Percentiles rank a stretch among this genome's conserved stretches.
Conservation (phyloP, 2,113 vertebrate genomes). For the Mus pahari region DNA sequence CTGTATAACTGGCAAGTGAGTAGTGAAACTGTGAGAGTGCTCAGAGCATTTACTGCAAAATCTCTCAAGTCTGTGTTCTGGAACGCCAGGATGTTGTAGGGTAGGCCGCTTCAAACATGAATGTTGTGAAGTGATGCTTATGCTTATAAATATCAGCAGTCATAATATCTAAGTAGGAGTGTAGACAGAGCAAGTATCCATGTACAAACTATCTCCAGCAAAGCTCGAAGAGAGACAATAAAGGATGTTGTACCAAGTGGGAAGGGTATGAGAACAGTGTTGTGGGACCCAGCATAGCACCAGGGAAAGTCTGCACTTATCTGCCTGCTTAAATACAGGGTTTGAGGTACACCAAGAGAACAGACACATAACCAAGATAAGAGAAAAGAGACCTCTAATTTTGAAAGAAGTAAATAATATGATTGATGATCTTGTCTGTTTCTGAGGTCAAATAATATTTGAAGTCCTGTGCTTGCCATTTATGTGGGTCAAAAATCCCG, state of each 20-base stretch:
- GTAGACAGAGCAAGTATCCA: background rate
- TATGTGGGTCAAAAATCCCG: background rate
- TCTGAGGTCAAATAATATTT: background rate
- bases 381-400: accelerated
- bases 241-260: accelerated
- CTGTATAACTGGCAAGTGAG: background rate
- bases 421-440: background rate
- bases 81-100: background rate
- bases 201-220: background rate
- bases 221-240: background rate
- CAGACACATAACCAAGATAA: background rate
- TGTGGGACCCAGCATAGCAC: background rate
- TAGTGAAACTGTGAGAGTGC: background rate
- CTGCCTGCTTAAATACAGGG: background rate
- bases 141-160: background rate
- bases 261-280: background rate
- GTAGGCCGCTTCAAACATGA: background rate
- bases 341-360: background rate
- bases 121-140: background rate
- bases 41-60: background rate
- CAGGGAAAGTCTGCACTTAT: background rate
- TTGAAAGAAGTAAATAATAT: background rate
- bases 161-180: background rate
- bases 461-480: background rate
- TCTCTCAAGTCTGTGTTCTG: background rate